phyloP scores from a whole-genome alignment of 2,797 vertebrate species.

The Sternarchorhynchus goeldii region DNA sequence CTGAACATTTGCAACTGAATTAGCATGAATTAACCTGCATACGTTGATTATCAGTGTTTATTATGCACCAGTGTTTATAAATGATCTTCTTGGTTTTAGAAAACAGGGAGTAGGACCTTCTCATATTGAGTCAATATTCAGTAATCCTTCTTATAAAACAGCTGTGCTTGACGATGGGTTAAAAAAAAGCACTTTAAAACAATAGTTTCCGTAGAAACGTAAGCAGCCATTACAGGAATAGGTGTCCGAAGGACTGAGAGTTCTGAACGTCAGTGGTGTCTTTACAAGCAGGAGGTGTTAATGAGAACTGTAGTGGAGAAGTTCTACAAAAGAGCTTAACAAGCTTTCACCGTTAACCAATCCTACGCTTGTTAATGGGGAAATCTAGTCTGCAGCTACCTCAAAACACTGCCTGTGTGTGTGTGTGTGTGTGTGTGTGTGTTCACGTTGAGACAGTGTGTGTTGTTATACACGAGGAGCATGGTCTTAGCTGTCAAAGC shows the following conservation, averaged over 20 bases:
- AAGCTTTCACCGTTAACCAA: slow-evolving; percentile 1
- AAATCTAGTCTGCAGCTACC: neutral
- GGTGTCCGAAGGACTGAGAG: neutral
- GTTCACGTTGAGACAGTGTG: neutral
- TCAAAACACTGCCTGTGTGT: slow-evolving; percentile 12
- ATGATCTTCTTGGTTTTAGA: no score
- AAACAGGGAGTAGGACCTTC: no score
- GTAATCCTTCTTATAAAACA: no score
- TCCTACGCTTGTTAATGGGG: neutral
- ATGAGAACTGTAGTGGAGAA: slow-evolving; percentile 20
- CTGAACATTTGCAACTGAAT: neutral
- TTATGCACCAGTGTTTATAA: neutral
- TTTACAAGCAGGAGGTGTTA: slow-evolving; percentile 13
- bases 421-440: neutral
- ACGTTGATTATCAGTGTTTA: slow-evolving; percentile 1
- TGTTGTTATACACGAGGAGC: neutral
- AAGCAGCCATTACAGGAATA: neutral
- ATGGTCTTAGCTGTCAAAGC: slow-evolving; percentile 10
- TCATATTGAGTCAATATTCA: no score
- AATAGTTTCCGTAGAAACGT: neutral
- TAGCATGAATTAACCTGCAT: neutral
- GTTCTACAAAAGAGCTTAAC: slow-evolving; percentile 11
- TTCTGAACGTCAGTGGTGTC: neutral
- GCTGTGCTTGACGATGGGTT: neutral
- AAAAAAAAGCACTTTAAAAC: neutral